phyloP scores from a whole-genome alignment of 37 sponge, comb jelly and placozoan genomes.

The Bolinopsis microptera region DNA sequence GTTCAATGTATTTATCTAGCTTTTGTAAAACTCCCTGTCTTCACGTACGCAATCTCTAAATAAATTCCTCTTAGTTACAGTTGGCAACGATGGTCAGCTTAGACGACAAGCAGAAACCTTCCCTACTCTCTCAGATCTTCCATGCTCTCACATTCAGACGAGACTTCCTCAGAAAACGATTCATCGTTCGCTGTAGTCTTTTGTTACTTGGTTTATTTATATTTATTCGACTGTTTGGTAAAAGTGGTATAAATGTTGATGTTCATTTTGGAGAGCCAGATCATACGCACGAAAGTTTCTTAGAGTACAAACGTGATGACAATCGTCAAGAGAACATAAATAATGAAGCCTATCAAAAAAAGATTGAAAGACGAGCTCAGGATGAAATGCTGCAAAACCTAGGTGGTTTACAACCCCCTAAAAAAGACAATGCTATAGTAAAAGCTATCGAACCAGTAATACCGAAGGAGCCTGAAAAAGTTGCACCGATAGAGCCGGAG shows the following conservation, averaged over 20 bases:
- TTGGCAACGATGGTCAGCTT: too few species aligned
- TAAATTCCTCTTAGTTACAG: too few species aligned
- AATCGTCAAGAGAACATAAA: background rate
- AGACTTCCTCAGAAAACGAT: constrained; percentile 3
- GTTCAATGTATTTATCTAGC: too few species aligned
- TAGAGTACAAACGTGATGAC: background rate
- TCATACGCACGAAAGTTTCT: background rate
- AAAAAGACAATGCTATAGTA: background rate
- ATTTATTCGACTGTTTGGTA: background rate
- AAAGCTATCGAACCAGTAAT: background rate
- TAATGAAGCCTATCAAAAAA: background rate
- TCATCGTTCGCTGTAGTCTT: background rate
- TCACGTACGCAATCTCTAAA: too few species aligned
- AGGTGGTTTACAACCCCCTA: background rate
- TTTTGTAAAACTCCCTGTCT: too few species aligned
- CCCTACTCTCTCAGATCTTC: too few species aligned
- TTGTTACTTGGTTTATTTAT: background rate
- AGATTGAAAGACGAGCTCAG: background rate
- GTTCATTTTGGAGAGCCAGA: background rate
- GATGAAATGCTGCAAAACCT: background rate
- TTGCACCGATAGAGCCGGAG: background rate
- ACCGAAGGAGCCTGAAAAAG: background rate
- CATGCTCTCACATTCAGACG: background rate
- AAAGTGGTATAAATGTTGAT: background rate
- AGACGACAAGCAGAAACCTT: too few species aligned